Base-by-base conservation (phyloP, 2,888 invertebrate species). In the Volucella bombylans region DNA sequence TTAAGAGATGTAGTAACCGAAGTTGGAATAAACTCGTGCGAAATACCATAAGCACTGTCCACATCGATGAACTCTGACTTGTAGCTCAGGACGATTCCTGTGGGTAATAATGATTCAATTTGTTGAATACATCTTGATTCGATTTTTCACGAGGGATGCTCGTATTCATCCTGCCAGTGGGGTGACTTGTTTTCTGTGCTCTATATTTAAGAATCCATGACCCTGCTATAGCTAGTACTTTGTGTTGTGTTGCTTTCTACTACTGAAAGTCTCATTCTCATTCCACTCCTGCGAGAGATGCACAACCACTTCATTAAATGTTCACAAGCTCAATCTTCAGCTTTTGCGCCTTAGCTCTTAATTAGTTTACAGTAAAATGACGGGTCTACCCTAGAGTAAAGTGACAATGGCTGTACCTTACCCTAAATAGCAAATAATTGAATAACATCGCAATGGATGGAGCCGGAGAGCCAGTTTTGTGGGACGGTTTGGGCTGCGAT, bases 81-180 rank as follows among this genome's bases (percentile, higher is more conserved):
- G 68, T 57, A 74, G 41, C 50, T 31, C 31, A 43, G 38, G 72
- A 67, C 78, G 59, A 78, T 76, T 83, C 74, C 79, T 67, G 74
- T 71, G 80, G 83, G 83, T 74, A 79, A 79, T 79, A 83, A 83
- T 69, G 73, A 76, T 83, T 79, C 83, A 79, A 83, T 83, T 83
- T 79, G 79, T 71, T 79, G 79, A 83, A 79, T 83, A 74, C 79
- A 55, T 79, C 83, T 83, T 74, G 73, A 79, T 79, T 83, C 83
- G 83, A 83, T 83, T 83, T 79, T 71, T 67, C 83, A 69, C 77
- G 15, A 73, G 74, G 62, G 54, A 79, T 79, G 69, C 65, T 77
- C 67, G 62, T 76, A 59, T 62, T 31, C 31, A 31, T 31, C 31
- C 6, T 31, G 6, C 31, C 31, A 31, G 31, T 31, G 31, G 31